phyloP scores from a whole-genome alignment of 2,797 vertebrate species.

The Tamandua tetradactyla region DNA sequence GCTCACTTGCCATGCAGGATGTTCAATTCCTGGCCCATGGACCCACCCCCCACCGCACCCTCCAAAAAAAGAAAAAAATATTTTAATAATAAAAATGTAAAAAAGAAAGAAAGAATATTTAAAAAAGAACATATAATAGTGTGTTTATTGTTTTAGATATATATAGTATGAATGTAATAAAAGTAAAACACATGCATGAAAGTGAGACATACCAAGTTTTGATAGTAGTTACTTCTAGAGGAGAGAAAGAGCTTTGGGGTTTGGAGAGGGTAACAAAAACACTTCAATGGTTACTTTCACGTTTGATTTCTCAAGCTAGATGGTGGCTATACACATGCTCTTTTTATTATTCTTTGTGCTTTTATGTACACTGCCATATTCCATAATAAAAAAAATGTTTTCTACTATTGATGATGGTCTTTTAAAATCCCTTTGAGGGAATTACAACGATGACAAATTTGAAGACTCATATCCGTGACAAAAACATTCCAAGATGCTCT shows the following conservation, averaged over 20 bases:
- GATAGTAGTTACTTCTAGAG: background rate
- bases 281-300: background rate
- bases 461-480: background rate
- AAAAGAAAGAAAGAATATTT: too few relatives aligned
- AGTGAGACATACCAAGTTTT: background rate
- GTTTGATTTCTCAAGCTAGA: background rate
- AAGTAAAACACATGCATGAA: background rate
- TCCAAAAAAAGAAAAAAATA: too few relatives aligned
- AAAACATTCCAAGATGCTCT: constrained; percentile 22
- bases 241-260: background rate
- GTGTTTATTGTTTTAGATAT: background rate
- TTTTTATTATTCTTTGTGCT: background rate
- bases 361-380: constrained; percentile 30
- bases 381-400: constrained; percentile 43
- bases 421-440: constrained; percentile 42
- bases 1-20: too few relatives aligned
- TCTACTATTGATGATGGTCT: constrained; percentile 39
- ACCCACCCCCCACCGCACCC: too few relatives aligned
- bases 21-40: too few relatives aligned
- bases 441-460: constrained; percentile 28
- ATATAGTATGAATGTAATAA: background rate
- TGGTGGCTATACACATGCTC: background rate
- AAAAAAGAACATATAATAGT: background rate
- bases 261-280: background rate
- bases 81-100: too few relatives aligned